Conservation (phyloP, 1,140 invertebrate genomes). For the Heliconius himera region DNA sequence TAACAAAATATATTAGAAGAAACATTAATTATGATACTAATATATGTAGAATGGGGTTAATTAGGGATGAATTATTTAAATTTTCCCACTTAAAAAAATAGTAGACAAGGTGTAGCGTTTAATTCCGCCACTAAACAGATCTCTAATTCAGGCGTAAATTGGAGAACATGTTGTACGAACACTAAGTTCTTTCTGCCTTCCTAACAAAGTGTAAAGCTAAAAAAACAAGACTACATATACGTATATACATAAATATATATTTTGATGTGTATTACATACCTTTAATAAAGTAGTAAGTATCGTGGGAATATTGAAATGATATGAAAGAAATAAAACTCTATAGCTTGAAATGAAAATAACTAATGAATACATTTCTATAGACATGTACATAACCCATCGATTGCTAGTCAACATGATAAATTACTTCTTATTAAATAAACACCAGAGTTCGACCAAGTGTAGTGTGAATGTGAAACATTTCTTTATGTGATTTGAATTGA, state of each 20-base stretch:
- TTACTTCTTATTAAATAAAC: neutral
- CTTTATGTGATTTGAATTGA: constrained; percentile 24
- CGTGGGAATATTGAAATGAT: neutral
- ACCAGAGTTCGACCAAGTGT: neutral
- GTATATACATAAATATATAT: neutral
- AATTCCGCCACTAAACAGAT: too few species aligned
- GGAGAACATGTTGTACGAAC: too few species aligned
- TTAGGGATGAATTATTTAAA: too few species aligned
- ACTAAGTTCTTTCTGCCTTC: too few species aligned
- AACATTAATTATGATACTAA: too few species aligned
- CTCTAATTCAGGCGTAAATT: too few species aligned
- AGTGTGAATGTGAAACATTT: neutral
- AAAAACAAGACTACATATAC: neutral
- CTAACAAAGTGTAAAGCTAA: too few species aligned
- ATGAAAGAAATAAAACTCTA: neutral
- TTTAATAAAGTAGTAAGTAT: neutral
- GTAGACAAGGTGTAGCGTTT: neutral
- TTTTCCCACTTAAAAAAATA: too few species aligned
- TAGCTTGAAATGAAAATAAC: neutral
- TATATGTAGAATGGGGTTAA: too few species aligned
- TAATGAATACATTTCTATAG: neutral
- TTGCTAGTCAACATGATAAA: neutral
- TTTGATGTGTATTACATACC: neutral
- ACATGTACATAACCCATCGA: neutral
- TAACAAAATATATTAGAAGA: too few species aligned